Percentiles rank a stretch among this genome's conserved stretches.
These are phyloP conservation scores for Thymelicus lineola DNA, from an alignment of 2,888 invertebrate genomes.

Conservation along the genomic window DNA sequence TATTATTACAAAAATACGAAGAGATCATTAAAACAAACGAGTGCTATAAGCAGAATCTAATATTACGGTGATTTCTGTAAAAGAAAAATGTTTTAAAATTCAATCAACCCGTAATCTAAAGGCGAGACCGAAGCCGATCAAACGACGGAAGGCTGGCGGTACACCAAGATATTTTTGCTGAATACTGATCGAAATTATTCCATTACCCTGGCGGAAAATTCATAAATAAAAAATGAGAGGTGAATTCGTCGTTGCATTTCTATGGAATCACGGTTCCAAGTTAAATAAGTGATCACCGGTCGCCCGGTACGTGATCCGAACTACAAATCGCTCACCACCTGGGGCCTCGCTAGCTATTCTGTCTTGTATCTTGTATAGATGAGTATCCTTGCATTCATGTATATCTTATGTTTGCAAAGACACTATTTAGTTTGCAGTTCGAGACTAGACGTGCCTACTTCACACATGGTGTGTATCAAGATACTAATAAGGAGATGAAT, in stretches of 20 bases:
- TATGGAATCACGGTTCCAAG: slow-evolving; percentile 78
- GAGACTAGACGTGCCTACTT: no score
- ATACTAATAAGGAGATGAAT: no score
- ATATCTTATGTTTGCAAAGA: slow-evolving; percentile 7
- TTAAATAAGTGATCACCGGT: slow-evolving; percentile 83
- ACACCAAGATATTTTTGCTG: slow-evolving; percentile 65
- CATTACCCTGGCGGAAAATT: slow-evolving; percentile 72
- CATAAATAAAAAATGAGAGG: slow-evolving; percentile 77
- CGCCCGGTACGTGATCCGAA: slow-evolving; percentile 70
- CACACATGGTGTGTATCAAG: no score
- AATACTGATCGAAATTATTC: slow-evolving; percentile 80
- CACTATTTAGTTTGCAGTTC: slow-evolving; percentile 5
- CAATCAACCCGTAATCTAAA: slow-evolving; percentile 63
- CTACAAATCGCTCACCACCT: slow-evolving; percentile 59
- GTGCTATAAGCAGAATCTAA: neutral
- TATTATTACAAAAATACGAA: no score
- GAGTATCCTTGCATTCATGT: slow-evolving; percentile 21
- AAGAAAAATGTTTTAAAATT: slow-evolving; percentile 58
- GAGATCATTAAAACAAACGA: no score
- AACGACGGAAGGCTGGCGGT: slow-evolving; percentile 56
- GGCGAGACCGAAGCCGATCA: slow-evolving; percentile 59
- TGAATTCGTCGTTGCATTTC: slow-evolving; percentile 72
- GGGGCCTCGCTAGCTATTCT: slow-evolving; percentile 48
- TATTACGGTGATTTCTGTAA: slow-evolving; percentile 39
- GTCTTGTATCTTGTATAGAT: slow-evolving; percentile 32